Base-by-base conservation (phyloP, 2,797 vertebrate species). In the Silurus lanzhouensis region DNA sequence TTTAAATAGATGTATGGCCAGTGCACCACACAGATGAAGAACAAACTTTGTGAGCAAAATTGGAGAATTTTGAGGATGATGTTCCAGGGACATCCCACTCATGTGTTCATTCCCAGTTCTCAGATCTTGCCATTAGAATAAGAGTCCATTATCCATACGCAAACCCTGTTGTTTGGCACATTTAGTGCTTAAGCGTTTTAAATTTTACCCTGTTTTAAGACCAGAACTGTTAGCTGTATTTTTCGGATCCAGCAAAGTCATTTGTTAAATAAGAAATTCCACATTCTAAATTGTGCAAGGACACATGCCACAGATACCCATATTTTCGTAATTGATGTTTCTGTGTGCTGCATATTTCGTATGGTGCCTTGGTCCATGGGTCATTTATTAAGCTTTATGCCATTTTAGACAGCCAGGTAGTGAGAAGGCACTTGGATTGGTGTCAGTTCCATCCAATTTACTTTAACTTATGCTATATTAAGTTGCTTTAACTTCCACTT, bases 301-400 rank as follows among this genome's bases (percentile, higher is more conserved):
- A 74, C 14, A 38, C 48, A 25, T 67, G 64, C 48, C 4, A 20
- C 66, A 68, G 48, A n/a, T 63, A 61, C 8, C 22, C 13, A 0
- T 52, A 46, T 61, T 72, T 20, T 74, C 31, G 76, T 78, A 85
- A 81, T 76, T 48, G 71, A 82, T 38, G 80, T 25, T 82, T 72
- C 27, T 61, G 46, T 83, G 84, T 83, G 75, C 75, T 79, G 9
- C 74, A 75, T 58, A 38, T 86, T 82, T 83, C n/a, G 68, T 66
- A 25, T 83, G 82, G 75, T 86, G 82, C 76, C 76, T 80, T 86
- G 67, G 22, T 77, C 83, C 58, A 58, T 60, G 17, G 52, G 48
- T 76, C 17, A 66, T 64, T 83, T 19, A n/a, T 78, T 27, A 79
- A 71, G 81, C 64, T 82, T 83, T 78, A 63, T 14, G 25, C 17